phyloP scores from a whole-genome alignment of 2,113 vertebrate genomes.

The Podarcis cretensis region DNA sequence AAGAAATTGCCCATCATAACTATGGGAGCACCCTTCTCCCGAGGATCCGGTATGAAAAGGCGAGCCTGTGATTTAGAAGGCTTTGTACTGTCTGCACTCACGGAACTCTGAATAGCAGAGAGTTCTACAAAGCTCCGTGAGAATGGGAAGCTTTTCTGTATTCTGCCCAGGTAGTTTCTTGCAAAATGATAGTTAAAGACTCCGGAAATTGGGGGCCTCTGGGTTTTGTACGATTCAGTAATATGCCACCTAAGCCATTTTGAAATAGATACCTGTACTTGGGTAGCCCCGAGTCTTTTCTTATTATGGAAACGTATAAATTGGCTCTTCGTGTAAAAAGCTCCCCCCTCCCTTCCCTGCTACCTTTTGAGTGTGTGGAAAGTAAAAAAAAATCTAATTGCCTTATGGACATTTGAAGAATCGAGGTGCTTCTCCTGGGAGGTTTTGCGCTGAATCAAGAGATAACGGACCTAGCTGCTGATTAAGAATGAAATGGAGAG shows the following conservation, averaged over 20 bases:
- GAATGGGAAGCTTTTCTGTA: constrained; percentile 65
- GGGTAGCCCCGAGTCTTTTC: constrained; percentile 65
- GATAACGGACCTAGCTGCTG: constrained; percentile 72
- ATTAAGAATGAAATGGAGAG: constrained; percentile 67
- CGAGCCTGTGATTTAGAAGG: background rate
- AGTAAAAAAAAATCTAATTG: constrained; percentile 73
- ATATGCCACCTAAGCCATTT: constrained; percentile 70
- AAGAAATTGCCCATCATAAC: background rate
- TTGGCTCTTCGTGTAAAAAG: constrained; percentile 67
- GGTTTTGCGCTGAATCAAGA: constrained; percentile 66
- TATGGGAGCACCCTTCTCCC: background rate
- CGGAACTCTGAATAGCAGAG: constrained; percentile 40
- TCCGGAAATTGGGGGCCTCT: constrained; percentile 69
- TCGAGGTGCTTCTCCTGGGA: constrained; percentile 73
- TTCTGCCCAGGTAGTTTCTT: constrained; percentile 66
- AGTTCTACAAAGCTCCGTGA: constrained; percentile 48
- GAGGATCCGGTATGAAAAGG: background rate
- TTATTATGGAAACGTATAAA: constrained; percentile 66
- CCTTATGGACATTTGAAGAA: constrained; percentile 75
- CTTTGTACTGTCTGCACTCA: background rate
- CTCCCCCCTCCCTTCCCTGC: no score
- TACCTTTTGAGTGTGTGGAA: constrained; percentile 42
- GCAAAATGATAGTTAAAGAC: constrained; percentile 66
- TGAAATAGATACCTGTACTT: constrained; percentile 57
- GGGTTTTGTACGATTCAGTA: constrained; percentile 74